These are phyloP conservation scores for Andrena flavipes DNA, from an alignment of 2,888 invertebrate genomes.

Conservation along the genomic window DNA sequence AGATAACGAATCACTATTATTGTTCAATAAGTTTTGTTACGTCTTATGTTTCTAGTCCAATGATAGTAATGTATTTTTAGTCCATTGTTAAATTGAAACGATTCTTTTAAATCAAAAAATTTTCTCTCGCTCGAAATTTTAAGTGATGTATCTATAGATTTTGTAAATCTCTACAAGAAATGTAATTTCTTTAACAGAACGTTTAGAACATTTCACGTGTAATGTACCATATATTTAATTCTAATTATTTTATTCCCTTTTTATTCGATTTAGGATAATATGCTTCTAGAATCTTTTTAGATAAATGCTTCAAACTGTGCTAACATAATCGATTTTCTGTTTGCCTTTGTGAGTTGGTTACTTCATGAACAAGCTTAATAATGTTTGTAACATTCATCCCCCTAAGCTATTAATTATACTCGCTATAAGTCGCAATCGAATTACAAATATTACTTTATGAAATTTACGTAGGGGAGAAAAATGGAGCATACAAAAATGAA, in stretches of 20 bases:
- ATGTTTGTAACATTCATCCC: slow-evolving; percentile 36
- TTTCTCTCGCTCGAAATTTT: slow-evolving; percentile 34
- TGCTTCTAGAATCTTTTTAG: slow-evolving; percentile 11
- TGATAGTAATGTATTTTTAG: slow-evolving; percentile 53
- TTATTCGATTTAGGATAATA: slow-evolving; percentile 17
- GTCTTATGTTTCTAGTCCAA: slow-evolving; percentile 62
- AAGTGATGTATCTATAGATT: slow-evolving; percentile 20
- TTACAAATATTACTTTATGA: neutral
- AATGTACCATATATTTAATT: slow-evolving; percentile 37
- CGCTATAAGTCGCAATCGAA: neutral
- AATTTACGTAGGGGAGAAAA: slow-evolving; percentile 25
- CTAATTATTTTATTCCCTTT: slow-evolving; percentile 22
- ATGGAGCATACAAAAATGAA: slow-evolving; percentile 49
- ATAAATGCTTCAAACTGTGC: slow-evolving; percentile 31
- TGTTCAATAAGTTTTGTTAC: slow-evolving; percentile 52
- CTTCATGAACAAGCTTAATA: slow-evolving; percentile 24
- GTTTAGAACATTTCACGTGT: slow-evolving; percentile 27
- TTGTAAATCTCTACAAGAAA: slow-evolving; percentile 26
- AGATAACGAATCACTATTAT: slow-evolving; percentile 44
- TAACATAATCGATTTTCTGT: slow-evolving; percentile 26
- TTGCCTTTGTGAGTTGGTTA: slow-evolving; percentile 37
- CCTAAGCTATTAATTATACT: slow-evolving; percentile 45
- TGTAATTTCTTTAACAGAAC: slow-evolving; percentile 31
- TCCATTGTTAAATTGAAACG: slow-evolving; percentile 32
- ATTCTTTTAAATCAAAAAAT: slow-evolving; percentile 41